phyloP scores from a whole-genome alignment of 35 echinoderm and acorn worm genomes.

The Heliocidaris tuberculata region DNA sequence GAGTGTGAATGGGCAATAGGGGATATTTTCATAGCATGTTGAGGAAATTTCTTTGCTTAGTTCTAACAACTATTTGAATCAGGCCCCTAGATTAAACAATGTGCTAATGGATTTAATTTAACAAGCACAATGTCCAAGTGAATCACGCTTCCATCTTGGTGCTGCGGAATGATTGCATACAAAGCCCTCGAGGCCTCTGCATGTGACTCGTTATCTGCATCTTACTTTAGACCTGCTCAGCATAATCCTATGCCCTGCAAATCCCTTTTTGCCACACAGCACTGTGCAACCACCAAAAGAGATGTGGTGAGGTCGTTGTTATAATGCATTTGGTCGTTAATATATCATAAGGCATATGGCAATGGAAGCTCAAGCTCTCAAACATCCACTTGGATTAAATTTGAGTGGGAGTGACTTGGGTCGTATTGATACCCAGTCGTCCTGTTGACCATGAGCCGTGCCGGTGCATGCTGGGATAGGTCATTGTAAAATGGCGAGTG shows the following conservation, averaged over 20 bases:
- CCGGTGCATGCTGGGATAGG: neutral
- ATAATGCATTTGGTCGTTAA: neutral
- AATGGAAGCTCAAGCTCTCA: neutral
- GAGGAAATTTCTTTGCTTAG: neutral
- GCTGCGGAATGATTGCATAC: neutral
- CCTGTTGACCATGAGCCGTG: neutral
- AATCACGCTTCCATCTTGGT: neutral
- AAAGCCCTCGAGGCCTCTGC: neutral
- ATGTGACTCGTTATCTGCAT: neutral
- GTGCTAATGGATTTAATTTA: neutral
- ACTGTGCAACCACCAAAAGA: neutral
- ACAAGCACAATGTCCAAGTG: neutral
- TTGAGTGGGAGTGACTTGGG: neutral
- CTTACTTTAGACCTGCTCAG: neutral
- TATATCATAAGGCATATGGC: slow-evolving; percentile 17
- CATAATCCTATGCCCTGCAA: neutral
- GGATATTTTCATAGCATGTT: neutral
- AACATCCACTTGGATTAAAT: neutral
- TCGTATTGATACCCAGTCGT: neutral
- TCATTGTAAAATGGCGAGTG: slow-evolving; percentile 9
- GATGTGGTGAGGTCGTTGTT: neutral
- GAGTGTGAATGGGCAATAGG: neutral
- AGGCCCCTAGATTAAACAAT: neutral
- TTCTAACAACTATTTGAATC: neutral
- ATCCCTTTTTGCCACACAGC: neutral